Conservation (phyloP, 1,140 invertebrate species). For the Achatina immaculata region DNA sequence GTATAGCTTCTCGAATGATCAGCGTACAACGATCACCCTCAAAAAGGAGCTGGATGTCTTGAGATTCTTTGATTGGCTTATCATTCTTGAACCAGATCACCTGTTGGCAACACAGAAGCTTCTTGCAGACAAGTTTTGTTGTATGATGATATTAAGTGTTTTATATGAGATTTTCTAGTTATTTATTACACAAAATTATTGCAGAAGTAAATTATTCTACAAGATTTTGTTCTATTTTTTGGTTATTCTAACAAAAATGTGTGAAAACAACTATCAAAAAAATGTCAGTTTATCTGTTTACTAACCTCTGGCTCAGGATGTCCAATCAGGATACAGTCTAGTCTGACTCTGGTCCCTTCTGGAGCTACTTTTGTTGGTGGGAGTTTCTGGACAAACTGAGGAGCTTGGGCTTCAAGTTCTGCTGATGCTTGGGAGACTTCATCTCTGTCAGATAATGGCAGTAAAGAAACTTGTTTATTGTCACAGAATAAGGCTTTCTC, state of each 20-base stretch:
- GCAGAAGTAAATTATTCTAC: too few relatives aligned
- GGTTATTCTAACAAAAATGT: too few relatives aligned
- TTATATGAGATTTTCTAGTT: background rate
- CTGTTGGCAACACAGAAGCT: slow-evolving; percentile 46
- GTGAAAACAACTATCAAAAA: too few relatives aligned
- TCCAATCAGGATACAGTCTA: slow-evolving; percentile 73
- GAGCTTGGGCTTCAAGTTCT: slow-evolving; percentile 71
- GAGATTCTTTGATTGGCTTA: slow-evolving; percentile 68
- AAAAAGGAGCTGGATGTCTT: slow-evolving; percentile 68
- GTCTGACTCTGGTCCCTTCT: slow-evolving; percentile 67
- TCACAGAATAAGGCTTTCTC: too few relatives aligned
- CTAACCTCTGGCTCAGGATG: slow-evolving; percentile 72
- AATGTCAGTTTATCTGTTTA: too few relatives aligned
- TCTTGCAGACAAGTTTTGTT: background rate
- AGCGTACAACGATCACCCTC: slow-evolving; percentile 70
- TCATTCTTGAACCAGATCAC: slow-evolving; percentile 70
- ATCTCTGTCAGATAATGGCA: slow-evolving; percentile 50
- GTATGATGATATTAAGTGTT: background rate
- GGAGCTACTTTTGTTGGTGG: slow-evolving; percentile 71
- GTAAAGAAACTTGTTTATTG: background rate
- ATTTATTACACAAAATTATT: too few relatives aligned
- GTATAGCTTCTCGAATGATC: slow-evolving; percentile 69
- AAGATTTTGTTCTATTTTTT: too few relatives aligned
- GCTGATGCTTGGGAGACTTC: slow-evolving; percentile 62
- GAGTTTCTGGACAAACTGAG: slow-evolving; percentile 80